Evolutionary conservation across 1,140 invertebrate genomes (phyloP), one percentile per base, ranked within the genome.

Genomic region (Drosophila novamexicana): DNA sequence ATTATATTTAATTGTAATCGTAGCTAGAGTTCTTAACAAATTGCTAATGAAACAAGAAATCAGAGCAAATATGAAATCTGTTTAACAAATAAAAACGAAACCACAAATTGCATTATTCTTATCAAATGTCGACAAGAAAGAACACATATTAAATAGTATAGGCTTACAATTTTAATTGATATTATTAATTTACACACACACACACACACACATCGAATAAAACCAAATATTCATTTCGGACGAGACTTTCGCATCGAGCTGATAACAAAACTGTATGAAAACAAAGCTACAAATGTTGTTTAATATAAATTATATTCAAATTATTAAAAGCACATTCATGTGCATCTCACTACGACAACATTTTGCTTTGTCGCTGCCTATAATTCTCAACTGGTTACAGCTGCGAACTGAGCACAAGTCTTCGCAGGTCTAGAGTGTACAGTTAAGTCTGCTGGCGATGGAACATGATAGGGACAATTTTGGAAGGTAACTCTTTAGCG

Each of bases 21-120:
- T 74, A 75, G 72, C 18, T 75, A 75, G 66, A 42, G 58, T 45
- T 66, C 69, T 75, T 68, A 57, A 69, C 44, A 57, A 69, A 63
- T 75, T 75, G 44, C 16, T 12, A 50, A 40, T 3, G 16, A 34
- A 61, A 64, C 18, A 16, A 10, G 47, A 66, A 72, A 40, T 54
- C 47, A 56, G 49, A 47, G 36, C 45, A 72, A 58, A 61, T 68
- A 44, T 54, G 34, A 68, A 72, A 52, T 64, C 53, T 44, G 37
- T 22, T 42, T 14, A 58, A 12, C 18, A 58, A 8, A 8, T 16
- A 42, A 8, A 16, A 22, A 7, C 16, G 22, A 29, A 29, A 29
- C 5, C 3, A 29, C 9, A 9, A 40, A 9, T 7, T 40, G 39
- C 39, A 40, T 40, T 40, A 12, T 40, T 12, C 9, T 40, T 40